A percentile compares a stretch with the other conserved stretches of the same genome.
Evolutionary conservation across 2,113 vertebrate genomes (phyloP).

Genomic region (Cynocephalus volans): DNA sequence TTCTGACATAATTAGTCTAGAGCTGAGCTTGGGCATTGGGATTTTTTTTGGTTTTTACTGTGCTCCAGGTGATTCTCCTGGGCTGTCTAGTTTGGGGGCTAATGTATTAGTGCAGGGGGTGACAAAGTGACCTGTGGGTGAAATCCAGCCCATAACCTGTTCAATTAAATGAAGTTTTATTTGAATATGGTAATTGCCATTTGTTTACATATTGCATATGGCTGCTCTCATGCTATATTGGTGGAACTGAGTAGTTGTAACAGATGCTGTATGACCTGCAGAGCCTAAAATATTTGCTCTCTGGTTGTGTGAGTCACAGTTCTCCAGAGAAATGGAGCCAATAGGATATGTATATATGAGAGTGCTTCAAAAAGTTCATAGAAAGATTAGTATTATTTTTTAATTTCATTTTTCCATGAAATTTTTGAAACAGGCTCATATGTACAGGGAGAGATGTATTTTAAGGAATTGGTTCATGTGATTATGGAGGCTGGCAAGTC

Average conservation of each 20-base stretch:
- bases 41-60: too few relatives aligned
- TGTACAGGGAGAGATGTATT: too few relatives aligned
- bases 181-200: not conserved
- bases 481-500: too few relatives aligned
- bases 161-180: not conserved
- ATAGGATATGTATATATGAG: not conserved
- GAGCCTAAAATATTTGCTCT: not conserved
- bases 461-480: not conserved
- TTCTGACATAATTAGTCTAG: not conserved
- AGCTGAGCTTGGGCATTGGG: not conserved
- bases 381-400: too few relatives aligned
- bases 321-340: not conserved
- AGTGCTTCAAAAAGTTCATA: too few relatives aligned
- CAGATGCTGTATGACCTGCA: not conserved
- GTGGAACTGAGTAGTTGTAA: rapidly evolving
- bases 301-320: not conserved
- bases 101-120: too few relatives aligned
- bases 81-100: not conserved
- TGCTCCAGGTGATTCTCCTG: not conserved
- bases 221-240: rapidly evolving
- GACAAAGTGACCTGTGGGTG: not conserved
- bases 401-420: too few relatives aligned
- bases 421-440: too few relatives aligned
- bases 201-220: rapidly evolving
- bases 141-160: not conserved